phyloP scores from a whole-genome alignment of 2,113 vertebrate genomes.

The Bos taurus region DNA sequence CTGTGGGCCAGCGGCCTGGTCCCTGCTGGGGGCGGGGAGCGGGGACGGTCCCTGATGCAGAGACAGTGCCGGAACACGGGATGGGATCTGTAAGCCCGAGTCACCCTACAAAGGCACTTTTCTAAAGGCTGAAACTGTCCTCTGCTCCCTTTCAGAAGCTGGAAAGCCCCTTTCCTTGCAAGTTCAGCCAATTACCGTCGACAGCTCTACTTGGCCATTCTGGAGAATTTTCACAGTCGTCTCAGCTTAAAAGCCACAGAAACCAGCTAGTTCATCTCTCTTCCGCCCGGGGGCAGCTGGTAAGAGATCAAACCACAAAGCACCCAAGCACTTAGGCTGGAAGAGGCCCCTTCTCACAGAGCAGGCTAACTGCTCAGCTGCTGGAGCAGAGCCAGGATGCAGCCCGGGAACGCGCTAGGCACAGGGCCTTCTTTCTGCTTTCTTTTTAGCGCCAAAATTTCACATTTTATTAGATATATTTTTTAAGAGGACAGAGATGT shows the following conservation, averaged over 20 bases:
- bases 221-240: rapidly evolving
- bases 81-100: rapidly evolving
- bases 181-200: rapidly evolving
- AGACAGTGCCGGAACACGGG: rapidly evolving
- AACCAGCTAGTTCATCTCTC: neutral
- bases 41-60: neutral
- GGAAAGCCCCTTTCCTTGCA: neutral
- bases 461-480: neutral
- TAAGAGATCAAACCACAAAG: neutral
- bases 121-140: rapidly evolving
- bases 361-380: neutral
- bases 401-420: rapidly evolving
- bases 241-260: neutral
- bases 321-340: neutral
- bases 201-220: rapidly evolving
- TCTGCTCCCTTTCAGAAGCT: neutral
- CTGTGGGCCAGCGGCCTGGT: neutral
- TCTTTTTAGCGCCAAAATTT: neutral
- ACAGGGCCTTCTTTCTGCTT: rapidly evolving
- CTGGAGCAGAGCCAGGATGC: rapidly evolving
- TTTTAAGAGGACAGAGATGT: neutral
- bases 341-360: neutral
- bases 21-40: neutral
- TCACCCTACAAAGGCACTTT: rapidly evolving
- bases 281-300: neutral